Conservation (phyloP, 2,797 vertebrate species). For the Lophotriccus pileatus region DNA sequence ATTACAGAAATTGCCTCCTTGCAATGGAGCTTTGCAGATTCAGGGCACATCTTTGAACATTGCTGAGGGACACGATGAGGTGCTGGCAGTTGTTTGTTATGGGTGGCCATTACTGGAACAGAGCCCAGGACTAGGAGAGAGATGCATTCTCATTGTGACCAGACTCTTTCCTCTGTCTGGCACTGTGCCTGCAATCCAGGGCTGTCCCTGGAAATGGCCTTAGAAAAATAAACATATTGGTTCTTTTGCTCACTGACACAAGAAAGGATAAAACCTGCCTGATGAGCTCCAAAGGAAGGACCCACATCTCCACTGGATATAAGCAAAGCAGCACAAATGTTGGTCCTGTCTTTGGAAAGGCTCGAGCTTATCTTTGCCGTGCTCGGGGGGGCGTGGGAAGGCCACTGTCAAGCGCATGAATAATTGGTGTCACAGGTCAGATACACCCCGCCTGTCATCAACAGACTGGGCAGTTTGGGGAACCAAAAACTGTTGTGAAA, state of each 20-base stretch:
- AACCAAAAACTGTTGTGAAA: constrained; percentile 33
- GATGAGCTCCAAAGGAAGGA: neutral
- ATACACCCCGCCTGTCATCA: neutral
- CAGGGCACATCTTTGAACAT: neutral
- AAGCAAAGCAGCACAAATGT: neutral
- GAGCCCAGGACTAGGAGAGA: neutral
- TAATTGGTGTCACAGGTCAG: neutral
- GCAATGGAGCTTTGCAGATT: neutral
- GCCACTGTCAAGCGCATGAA: neutral
- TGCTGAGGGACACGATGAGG: neutral
- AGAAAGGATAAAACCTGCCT: neutral
- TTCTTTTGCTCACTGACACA: neutral
- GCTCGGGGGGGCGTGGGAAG: neutral
- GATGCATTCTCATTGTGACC: neutral
- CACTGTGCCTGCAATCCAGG: neutral
- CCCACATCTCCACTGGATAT: accelerated
- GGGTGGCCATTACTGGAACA: neutral
- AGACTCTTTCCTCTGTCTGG: neutral
- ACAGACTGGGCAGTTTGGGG: neutral
- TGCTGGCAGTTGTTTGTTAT: neutral
- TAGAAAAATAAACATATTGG: neutral
- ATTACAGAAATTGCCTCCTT: neutral
- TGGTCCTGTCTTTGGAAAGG: neutral
- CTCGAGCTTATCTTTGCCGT: neutral
- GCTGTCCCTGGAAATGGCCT: neutral